Base-by-base conservation (phyloP, 37 sponge, comb jelly and placozoan species). In the Diacarnus erythraeanus region DNA sequence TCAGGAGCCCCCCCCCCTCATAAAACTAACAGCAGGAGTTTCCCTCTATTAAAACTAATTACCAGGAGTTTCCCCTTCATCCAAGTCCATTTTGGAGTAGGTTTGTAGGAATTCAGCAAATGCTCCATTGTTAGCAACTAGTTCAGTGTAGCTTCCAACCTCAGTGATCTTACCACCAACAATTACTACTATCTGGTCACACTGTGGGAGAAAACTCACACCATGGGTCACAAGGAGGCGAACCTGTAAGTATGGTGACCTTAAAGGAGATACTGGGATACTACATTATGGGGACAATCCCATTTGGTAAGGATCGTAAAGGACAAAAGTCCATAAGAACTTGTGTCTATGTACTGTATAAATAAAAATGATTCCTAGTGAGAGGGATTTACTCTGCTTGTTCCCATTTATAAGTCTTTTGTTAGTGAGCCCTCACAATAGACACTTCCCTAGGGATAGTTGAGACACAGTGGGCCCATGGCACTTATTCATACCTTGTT, bases 191-290 rank as follows among this genome's bases (percentile, higher is more conserved):
- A 98, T 86, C 27, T 75, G 82, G 59, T 98, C 94, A 81, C 95
- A 92, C 58, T 98, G 90, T 17, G 96, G 90, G 33, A 98, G 84
- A 72, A 89, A 96, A 20, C 85, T 76, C 41, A 98, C 68, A 17
- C 90, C 86, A 82, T 98, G 95, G 38, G 98, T 95, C 69, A 98
- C 96, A 20, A 95, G 68, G 25, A 98, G 69, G 17, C 95, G 80
- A 0, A 86, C 84, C 90, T 93, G 31, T 12, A 47, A 15, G 51
- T 47, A 65, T 47, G 51, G 51, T 47, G 6, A 47, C 51, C 51
- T 15, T 47, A 47, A 47, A 47, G 51, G 51, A 12, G 12, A 47
- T n/a, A n/a, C n/a, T n/a, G n/a, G n/a, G n/a, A n/a, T n/a, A n/a
- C n/a, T n/a, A n/a, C n/a, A n/a, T n/a, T n/a, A n/a, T n/a, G n/a